A percentile compares a stretch with the other conserved stretches of the same genome.
Evolutionary conservation across 1,140 invertebrate genomes (phyloP).

Genomic region (Belonocnema kinseyi): DNA sequence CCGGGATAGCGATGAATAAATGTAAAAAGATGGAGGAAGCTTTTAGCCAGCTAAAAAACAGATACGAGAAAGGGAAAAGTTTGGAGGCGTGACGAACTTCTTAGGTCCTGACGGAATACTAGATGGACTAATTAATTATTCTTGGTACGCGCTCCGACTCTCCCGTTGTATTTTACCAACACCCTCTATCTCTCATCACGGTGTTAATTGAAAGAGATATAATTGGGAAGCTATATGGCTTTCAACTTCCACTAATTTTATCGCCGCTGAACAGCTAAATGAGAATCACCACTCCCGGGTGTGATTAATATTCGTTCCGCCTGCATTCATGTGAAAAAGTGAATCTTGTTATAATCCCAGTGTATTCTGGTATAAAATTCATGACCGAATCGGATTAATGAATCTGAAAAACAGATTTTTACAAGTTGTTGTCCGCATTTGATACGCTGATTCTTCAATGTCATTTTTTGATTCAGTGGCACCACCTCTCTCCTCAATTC

Average conservation of each 20-base stretch:
- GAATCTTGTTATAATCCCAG: neutral
- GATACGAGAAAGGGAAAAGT: constrained; percentile 32
- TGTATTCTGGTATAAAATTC: neutral
- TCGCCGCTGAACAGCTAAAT: constrained; percentile 26
- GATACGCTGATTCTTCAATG: too few relatives aligned
- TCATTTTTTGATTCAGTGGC: too few relatives aligned
- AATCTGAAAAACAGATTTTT: neutral
- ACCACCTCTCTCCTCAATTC: too few relatives aligned
- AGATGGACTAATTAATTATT: constrained; percentile 57
- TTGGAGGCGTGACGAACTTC: constrained; percentile 44
- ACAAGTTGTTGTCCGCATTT: neutral
- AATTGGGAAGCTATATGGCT: constrained; percentile 43
- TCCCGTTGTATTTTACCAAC: constrained; percentile 32
- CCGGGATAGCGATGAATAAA: constrained; percentile 40
- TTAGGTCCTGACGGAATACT: constrained; percentile 48
- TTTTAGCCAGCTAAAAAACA: constrained; percentile 51
- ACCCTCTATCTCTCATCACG: constrained; percentile 43
- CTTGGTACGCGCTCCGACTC: constrained; percentile 41
- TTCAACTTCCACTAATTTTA: constrained; percentile 28
- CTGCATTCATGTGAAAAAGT: neutral
- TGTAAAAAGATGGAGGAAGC: constrained; percentile 57
- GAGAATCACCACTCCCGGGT: constrained; percentile 15
- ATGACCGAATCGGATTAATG: neutral
- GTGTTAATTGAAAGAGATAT: constrained; percentile 53
- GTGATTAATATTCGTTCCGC: constrained; percentile 24